These are phyloP conservation scores for Archocentrus centrarchus DNA, from an alignment of 2,113 vertebrate species.

Conservation along the genomic window DNA sequence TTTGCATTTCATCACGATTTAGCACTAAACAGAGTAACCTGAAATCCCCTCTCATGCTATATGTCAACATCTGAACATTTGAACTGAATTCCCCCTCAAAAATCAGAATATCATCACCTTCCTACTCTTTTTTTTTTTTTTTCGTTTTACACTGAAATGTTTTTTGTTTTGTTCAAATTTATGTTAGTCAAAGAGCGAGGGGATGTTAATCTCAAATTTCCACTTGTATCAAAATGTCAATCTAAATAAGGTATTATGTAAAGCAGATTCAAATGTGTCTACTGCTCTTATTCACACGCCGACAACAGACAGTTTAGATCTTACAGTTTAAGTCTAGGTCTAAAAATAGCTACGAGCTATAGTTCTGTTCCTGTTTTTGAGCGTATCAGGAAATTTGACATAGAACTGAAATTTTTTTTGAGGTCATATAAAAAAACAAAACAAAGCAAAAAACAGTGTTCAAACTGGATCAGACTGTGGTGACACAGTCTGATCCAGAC, in stretches of 20 bases:
- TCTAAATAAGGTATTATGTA: background rate
- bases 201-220: background rate
- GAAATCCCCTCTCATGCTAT: constrained; percentile 19
- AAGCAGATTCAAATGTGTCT: background rate
- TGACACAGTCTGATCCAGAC: constrained; percentile 9
- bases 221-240: background rate
- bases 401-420: constrained; percentile 50
- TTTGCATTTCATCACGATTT: background rate
- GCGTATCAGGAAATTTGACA: constrained; percentile 29
- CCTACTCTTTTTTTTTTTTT: constrained; percentile 1
- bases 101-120: background rate
- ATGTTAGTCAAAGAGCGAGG: background rate
- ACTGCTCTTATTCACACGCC: background rate
- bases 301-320: background rate
- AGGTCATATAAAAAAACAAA: background rate
- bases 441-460: background rate
- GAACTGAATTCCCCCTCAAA: constrained; percentile 30
- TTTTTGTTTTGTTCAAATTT: background rate
- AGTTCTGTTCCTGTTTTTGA: constrained; percentile 8
- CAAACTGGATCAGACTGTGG: constrained; percentile 2
- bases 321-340: background rate
- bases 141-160: background rate
- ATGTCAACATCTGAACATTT: constrained; percentile 23
- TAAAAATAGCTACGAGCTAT: constrained; percentile 29
- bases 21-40: background rate